A percentile compares a stretch with the other conserved stretches of the same genome.
phyloP scores from a whole-genome alignment of 2,888 invertebrate genomes.

The Tetanocera ferruginea region DNA sequence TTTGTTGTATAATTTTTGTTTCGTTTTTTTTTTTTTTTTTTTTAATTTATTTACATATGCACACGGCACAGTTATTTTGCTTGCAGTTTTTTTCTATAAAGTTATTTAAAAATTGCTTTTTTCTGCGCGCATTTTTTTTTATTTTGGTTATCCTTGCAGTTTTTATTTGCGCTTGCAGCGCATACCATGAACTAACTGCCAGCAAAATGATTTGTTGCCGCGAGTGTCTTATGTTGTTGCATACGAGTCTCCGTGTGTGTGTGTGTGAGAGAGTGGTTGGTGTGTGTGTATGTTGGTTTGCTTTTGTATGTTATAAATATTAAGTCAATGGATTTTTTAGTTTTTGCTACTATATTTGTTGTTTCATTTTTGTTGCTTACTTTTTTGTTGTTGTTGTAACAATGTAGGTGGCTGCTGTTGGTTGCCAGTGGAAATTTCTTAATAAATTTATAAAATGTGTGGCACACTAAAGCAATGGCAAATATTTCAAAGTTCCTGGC shows the following conservation, averaged over 20 bases:
- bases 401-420: background rate
- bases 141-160: background rate
- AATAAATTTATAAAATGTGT: slow-evolving; percentile 25
- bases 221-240: slow-evolving; percentile 8
- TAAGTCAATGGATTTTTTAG: slow-evolving; percentile 36
- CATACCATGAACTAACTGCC: background rate
- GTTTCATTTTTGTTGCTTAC: background rate
- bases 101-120: slow-evolving; percentile 32
- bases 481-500: slow-evolving; percentile 26
- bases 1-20: background rate
- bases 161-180: background rate
- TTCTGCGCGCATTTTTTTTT: slow-evolving; percentile 7
- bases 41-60: background rate
- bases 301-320: slow-evolving; percentile 41
- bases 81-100: slow-evolving; percentile 14
- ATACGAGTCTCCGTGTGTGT: slow-evolving; percentile 1
- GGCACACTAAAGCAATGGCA: slow-evolving; percentile 12
- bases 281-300: slow-evolving; percentile 1
- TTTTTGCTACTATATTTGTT: too few relatives aligned
- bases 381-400: slow-evolving; percentile 26
- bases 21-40: background rate
- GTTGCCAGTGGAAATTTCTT: slow-evolving; percentile 1
- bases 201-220: slow-evolving; percentile 30
- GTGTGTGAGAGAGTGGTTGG: slow-evolving; percentile 11
- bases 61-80: slow-evolving; percentile 17